A percentile compares a stretch with the other conserved stretches of the same genome.
Evolutionary conservation across 2,113 vertebrate genomes (phyloP).

Genomic region (Sturnira hondurensis): DNA sequence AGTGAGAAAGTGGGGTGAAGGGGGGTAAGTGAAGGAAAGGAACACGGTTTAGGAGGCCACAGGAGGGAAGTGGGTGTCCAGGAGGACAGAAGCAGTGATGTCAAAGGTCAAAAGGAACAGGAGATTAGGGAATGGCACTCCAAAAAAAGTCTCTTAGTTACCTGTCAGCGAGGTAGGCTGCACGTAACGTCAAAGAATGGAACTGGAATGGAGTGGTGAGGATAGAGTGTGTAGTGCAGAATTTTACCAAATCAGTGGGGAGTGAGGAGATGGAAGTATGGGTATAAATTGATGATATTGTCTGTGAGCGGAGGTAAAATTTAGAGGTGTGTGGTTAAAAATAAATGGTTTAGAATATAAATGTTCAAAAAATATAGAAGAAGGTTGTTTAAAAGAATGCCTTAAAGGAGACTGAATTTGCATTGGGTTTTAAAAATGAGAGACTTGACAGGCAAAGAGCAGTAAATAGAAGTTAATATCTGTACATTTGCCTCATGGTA

Average conservation of each 20-base stretch:
- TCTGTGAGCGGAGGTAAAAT: background rate
- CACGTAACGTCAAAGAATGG: rapidly evolving
- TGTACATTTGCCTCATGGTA: background rate
- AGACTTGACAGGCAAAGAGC: background rate
- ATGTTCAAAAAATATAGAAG: background rate
- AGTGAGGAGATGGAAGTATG: background rate
- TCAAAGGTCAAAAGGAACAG: background rate
- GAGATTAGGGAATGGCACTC: background rate
- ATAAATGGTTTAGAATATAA: background rate
- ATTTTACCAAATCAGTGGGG: background rate
- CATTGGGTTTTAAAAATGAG: background rate
- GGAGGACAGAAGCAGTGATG: background rate
- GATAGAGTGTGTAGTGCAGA: background rate
- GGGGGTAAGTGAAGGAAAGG: background rate
- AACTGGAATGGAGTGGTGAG: background rate
- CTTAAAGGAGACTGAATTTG: background rate
- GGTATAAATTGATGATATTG: background rate
- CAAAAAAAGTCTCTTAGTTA: no score
- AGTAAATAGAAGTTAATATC: background rate
- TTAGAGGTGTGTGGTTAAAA: slow-evolving; percentile 24
- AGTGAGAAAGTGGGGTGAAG: rapidly evolving
- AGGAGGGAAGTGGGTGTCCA: background rate
- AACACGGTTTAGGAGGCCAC: background rate
- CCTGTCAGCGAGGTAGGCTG: background rate
- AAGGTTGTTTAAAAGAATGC: background rate